Evolutionary conservation across 2,113 vertebrate genomes (phyloP), one percentile per base, ranked within the genome.

Genomic region (Puntigrus tetrazona): DNA sequence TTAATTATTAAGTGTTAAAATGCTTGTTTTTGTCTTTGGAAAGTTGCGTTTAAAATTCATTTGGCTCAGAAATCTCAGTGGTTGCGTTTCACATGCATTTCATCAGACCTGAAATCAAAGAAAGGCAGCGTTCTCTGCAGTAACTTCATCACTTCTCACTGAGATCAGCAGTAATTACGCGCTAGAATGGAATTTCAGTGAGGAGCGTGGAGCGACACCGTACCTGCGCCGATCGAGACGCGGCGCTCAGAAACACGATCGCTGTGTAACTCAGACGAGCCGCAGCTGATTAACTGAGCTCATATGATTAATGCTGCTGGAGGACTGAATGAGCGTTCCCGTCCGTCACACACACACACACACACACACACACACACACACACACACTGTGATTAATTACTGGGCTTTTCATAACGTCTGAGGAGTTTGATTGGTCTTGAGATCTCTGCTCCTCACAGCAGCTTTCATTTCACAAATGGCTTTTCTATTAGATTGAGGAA

Each of bases 191-290:
- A 82, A 77, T 74, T 75, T 80, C 31, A 83, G 79, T 80, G 84
- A 84, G 11, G 36, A 77, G 31, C 1, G 65, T 8, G 29, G 61
- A 38, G 75, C 74, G 82, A 80, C 82, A 81, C 86, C 59, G 79
- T 81, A 87, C 69, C 82, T 83, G 45, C 69, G 78, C 67, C 69
- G 65, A 87, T 84, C 76, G 57, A 84, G 22, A 81, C 45, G 9
- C 11, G 45, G n/a, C 38, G 7, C 20, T 72, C 69, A 45, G 69
- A 73, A 45, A 25, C n/a, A 43, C 38, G 25, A 73, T 73, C 69
- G 5, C 69, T 43, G 67, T 25, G n/a, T 43, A 72, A 25, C 22
- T 72, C 36, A n/a, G 31, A 22, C 9, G 55, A 13, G 59, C 55
- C 22, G 29, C 25, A 61, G 57, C 57, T 27, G 61, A 31, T 31